Conservation (phyloP, 2,888 invertebrate species). For the Punctoribates punctum region DNA sequence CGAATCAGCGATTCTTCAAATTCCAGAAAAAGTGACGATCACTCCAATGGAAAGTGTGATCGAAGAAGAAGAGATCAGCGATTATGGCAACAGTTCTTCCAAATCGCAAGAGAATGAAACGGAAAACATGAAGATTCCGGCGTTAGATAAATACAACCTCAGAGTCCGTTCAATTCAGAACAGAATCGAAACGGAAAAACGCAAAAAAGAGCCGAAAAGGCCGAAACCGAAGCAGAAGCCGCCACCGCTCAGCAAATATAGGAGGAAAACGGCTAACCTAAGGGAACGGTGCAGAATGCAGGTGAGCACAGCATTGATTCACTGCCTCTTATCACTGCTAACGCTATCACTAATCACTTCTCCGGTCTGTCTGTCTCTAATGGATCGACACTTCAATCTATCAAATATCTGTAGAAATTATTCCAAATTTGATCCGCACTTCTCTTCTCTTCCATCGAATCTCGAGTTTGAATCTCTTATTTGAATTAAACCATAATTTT, state of each 20-base stretch:
- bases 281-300: constrained; percentile 80
- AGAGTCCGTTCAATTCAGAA: constrained; percentile 64
- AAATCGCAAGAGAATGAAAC: neutral
- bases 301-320: constrained; percentile 15
- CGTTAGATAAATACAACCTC: constrained; percentile 61
- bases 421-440: neutral
- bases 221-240: constrained; percentile 55
- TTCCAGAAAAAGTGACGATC: constrained; percentile 1
- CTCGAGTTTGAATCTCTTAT: neutral
- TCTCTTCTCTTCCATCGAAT: neutral
- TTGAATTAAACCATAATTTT: neutral
- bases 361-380: constrained; percentile 19
- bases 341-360: constrained; percentile 3
- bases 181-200: constrained; percentile 49
- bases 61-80: neutral
- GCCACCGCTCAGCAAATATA: constrained; percentile 74
- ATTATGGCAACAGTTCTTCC: neutral
- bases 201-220: constrained; percentile 50
- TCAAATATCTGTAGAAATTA: neutral
- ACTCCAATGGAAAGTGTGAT: constrained; percentile 19
- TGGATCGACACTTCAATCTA: constrained; percentile 7
- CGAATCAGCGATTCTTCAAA: constrained; percentile 8
- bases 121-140: constrained; percentile 34
- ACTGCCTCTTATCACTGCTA: neutral
- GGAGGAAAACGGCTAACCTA: constrained; percentile 84